Evolutionary conservation across 1,140 invertebrate genomes (phyloP), one percentile per base, ranked within the genome.

Genomic region (Aphaenogaster floridana): DNA sequence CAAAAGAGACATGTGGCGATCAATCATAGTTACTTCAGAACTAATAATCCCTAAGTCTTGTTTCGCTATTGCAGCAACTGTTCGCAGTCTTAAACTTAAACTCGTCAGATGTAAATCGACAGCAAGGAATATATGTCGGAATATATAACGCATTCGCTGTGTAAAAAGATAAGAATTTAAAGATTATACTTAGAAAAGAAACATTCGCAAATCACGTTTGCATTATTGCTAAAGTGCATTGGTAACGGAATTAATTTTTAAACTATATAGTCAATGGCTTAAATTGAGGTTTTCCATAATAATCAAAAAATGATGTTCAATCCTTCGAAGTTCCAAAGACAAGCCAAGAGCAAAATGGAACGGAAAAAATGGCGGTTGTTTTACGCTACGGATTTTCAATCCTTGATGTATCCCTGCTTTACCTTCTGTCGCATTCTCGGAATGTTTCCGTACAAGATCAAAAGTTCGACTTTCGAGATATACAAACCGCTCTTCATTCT

Each of bases 351-450:
- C 5, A 69, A 69, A 69, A 15, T 28, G 28, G 28, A 28, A 48
- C 17, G 1, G 39, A 45, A 21, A 68, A 11, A 0, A 21, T 48
- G 42, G 42, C 42, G 13, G 9, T 15, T 69, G 21, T 69, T 69
- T 69, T 0, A 28, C n/a, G 11, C n/a, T 1, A 69, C 42, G 13
- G 42, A 69, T 3, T 69, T 69, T 69, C 9, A 69, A 28, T 69
- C 21, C 1, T 69, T 69, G 66, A 69, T 68, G 66, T 48, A 6
- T 13, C 42, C n/a, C 1, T 68, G 66, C n/a, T 68, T 68, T 39
- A 68, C 4, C 4, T 11, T 68, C 39, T 45, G n/a, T 11, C 36
- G 39, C 39, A 42, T 68, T 42, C n/a, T 68, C 8, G 39, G 64
- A 68, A 42, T 66, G 3, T 66, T 68, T 39, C 39, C 64, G 9